Evolutionary conservation across 2,888 invertebrate genomes (phyloP).

Genomic region (Drosophila planitibia): DNA sequence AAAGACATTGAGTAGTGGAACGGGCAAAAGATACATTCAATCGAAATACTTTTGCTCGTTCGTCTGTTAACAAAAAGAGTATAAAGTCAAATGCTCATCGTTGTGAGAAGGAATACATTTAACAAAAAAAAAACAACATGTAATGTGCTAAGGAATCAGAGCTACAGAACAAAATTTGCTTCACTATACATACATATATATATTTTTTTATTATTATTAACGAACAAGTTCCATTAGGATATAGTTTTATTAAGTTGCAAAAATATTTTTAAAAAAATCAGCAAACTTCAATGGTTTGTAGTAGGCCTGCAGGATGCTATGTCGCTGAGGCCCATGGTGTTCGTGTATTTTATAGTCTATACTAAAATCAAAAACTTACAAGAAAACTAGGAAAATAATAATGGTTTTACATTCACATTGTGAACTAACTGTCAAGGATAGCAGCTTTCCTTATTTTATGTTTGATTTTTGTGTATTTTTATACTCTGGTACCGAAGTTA

Average conservation of each 20-base stretch:
- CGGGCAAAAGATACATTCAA: neutral
- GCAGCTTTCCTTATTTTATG: conserved; percentile 18
- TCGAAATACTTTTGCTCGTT: conserved; percentile 3
- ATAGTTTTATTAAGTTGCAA: conserved; percentile 8
- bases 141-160: conserved; percentile 14
- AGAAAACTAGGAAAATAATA: conserved; percentile 28
- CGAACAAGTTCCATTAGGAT: neutral
- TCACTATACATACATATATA: neutral
- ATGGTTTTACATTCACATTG: conserved; percentile 20
- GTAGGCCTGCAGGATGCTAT: conserved; percentile 15
- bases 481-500: conserved; percentile 7
- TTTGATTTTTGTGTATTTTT: conserved; percentile 12
- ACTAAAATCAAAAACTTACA: conserved; percentile 22
- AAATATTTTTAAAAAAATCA: neutral
- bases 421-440: conserved; percentile 24
- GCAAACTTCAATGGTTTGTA: conserved; percentile 4
- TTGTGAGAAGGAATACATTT: conserved; percentile 7
- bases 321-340: conserved; percentile 36
- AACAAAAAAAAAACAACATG: neutral
- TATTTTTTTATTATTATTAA: neutral
- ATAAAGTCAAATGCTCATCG: neutral
- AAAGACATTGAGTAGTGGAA: neutral
- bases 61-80: neutral
- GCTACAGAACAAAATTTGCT: conserved; percentile 10
- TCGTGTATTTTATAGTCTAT: conserved; percentile 21